Conservation (phyloP, 2,113 vertebrate species). For the Lipophrys pholis region DNA sequence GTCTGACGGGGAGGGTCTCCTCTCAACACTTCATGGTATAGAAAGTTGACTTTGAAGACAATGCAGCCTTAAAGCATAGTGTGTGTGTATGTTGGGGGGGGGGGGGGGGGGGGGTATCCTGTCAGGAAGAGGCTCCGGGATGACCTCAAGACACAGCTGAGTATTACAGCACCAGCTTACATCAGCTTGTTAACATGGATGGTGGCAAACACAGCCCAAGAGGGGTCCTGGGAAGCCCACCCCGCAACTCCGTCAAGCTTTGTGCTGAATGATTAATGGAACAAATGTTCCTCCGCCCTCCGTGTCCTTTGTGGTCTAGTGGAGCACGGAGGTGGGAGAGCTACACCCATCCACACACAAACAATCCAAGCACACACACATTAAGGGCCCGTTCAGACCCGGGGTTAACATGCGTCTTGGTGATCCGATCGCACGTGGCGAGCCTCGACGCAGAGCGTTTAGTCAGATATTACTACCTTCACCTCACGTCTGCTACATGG, state of each 20-base stretch:
- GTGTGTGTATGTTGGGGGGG: not conserved
- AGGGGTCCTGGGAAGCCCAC: too few relatives aligned
- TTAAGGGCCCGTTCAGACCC: too few relatives aligned
- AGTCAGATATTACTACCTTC: too few relatives aligned
- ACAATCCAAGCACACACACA: not conserved
- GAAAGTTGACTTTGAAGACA: conserved; percentile 40
- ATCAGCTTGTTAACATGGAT: too few relatives aligned
- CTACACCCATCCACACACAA: conserved; percentile 33
- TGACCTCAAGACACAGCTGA: conserved; percentile 4
- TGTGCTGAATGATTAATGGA: not conserved
- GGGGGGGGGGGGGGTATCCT: conserved; percentile 46
- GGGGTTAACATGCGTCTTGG: too few relatives aligned
- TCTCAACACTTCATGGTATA: conserved; percentile 37
- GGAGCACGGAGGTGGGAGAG: conserved; percentile 9
- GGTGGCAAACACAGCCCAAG: too few relatives aligned
- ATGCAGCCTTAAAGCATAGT: conserved; percentile 48
- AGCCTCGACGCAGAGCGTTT: too few relatives aligned
- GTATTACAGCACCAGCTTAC: conserved; percentile 11
- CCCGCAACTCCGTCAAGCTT: not conserved
- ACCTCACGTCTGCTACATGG: too few relatives aligned
- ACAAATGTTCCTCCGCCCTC: not conserved
- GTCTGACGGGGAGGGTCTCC: conserved; percentile 27
- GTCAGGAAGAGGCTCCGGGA: conserved; percentile 57
- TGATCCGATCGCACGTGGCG: too few relatives aligned
- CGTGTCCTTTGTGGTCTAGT: conserved; percentile 3